Evolutionary conservation across 2,888 invertebrate species (phyloP), one percentile per base, ranked within the genome.

Genomic region (Glaucopsyche alexis): DNA sequence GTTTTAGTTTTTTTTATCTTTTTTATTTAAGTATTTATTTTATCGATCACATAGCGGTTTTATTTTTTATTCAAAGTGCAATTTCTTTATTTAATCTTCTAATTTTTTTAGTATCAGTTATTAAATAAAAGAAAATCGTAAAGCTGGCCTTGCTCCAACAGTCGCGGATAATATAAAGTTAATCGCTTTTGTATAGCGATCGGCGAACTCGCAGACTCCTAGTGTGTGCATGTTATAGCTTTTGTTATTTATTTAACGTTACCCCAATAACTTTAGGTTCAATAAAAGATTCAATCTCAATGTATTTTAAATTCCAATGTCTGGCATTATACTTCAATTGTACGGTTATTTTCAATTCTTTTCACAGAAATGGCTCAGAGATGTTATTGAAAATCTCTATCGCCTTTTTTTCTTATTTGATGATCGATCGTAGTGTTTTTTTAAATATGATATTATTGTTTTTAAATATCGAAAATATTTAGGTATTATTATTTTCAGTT

Each of bases 121-220:
- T 50, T 65, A 19, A 66, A 52, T 16, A 42, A 50, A 67, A 67
- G 49, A 66, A 66, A 72, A 66, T 66, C 50, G 72, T 49, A n/a
- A 60, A 49, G 83, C 87, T 90, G 90, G 91, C 88, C 71, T 42
- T 73, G 74, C 75, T 87, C 90, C 91, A 90, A 78, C 79, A 73
- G 75, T 79, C 79, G 82, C 82, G 82, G 85, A 84, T 88, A 88
- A 84, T 83, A 80, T 67, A 42, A 49, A 83, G 85, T 86, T 85
- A 84, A 87, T 86, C 85, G 83, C 81, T 82, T 81, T 83, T 82
- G 84, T 86, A 87, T 87, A 84, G 84, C 83, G 83, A 82, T 38
- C 60, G 60, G 29, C 83, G 83, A 86, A 85, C 85, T 82, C 69
- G 19, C 47, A 49, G 42, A 66, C 19, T 45, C 19, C 42, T 19